Conservation (phyloP, 2,888 invertebrate species). For the Agrenia bidenticulata region DNA sequence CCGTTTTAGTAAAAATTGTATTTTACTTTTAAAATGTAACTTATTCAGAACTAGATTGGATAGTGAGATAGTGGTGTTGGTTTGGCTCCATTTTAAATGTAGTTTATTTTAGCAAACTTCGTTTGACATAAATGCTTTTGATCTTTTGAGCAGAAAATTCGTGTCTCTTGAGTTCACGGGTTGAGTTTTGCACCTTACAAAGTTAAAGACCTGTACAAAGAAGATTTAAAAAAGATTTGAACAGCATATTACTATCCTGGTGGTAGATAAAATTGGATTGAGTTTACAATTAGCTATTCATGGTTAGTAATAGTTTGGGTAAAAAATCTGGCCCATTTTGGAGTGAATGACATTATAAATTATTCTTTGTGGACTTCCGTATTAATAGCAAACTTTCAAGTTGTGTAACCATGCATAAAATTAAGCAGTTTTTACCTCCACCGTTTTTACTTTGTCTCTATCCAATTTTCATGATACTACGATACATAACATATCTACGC, state of each 20-base stretch:
- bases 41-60: too few species aligned
- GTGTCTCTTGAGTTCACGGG: too few species aligned
- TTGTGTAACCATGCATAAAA: slow-evolving; percentile 53
- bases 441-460: slow-evolving; percentile 48
- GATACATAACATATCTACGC: slow-evolving; percentile 12
- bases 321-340: slow-evolving; percentile 51
- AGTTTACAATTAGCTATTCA: slow-evolving; percentile 34
- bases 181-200: too few species aligned
- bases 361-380: slow-evolving; percentile 53
- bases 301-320: slow-evolving; percentile 46
- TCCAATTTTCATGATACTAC: slow-evolving; percentile 47
- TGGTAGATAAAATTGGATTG: slow-evolving; percentile 17
- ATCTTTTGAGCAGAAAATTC: background rate
- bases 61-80: too few species aligned
- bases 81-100: too few species aligned
- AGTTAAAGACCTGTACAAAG: too few species aligned
- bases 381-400: slow-evolving; percentile 52
- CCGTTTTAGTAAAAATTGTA: too few species aligned
- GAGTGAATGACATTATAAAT: slow-evolving; percentile 53
- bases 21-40: too few species aligned
- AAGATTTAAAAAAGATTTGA: too few species aligned
- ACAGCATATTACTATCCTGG: too few species aligned
- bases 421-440: slow-evolving; percentile 52
- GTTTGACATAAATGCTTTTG: background rate
- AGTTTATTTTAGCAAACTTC: too few species aligned